Base-by-base conservation (phyloP, 1,140 invertebrate species). In the Homarus americanus region DNA sequence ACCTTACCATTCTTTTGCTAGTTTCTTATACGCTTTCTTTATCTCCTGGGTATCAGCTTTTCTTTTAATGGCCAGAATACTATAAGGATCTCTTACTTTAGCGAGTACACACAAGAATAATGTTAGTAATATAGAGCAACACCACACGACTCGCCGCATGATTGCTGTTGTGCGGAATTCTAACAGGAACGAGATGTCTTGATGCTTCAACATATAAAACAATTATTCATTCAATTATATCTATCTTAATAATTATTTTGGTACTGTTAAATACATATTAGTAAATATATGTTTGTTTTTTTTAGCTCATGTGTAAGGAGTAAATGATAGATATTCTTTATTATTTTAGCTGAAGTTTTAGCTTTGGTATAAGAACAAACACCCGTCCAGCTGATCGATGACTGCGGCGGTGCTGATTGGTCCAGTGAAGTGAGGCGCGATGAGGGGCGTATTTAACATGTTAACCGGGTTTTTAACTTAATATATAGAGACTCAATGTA, bases 41-140 rank as follows among this genome's bases (percentile, higher is more conserved):
- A 93, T 93, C 7, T 91, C 92, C 82, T 90, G 85, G n/a, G 58
- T 17, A 44, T 73, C 83, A 32, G 92, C 90, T 32, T 91, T 88
- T 15, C 83, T 88, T 41, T 84, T 75, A 1, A 93, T 32, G n/a
- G 76, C 86, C n/a, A 93, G 66, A 58, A 93, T 86, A 3, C 32
- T 79, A 49, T 93, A 93, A 0, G 93, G 93, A 63, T 93, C 87
- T 15, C 93, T 91, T 41, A 93, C 92, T 76, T 93, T 92, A 15
- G 85, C 91, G 1, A 32, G 17, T 1, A 73, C 79, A 82, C 63
- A 87, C 58, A 84, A 7, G 17, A 12, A 40, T 10, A 66, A 24
- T 28, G 36, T 36, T 3, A 83, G 58, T 2, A 75, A 7, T n/a
- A 66, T 15, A 72, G 17, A 20, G 0, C 1, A 72, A 44, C 20